Conservation (phyloP, 2,888 invertebrate genomes). For the Disparrhopalites patrizii region DNA sequence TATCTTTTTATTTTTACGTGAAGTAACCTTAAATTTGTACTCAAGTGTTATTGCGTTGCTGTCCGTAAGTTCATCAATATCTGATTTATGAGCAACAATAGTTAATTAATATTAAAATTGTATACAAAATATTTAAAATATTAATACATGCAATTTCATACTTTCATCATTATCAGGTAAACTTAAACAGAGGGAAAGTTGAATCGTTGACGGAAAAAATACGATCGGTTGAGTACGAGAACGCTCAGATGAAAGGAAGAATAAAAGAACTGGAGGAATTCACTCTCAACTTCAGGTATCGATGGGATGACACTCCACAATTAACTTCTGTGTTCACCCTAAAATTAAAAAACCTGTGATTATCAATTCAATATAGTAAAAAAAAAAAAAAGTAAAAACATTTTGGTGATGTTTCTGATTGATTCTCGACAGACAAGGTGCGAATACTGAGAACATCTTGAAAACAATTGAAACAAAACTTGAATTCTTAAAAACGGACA, state of each 20-base stretch:
- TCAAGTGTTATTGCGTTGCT: slow-evolving; percentile 11
- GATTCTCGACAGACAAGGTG: slow-evolving; percentile 9
- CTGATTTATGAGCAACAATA: not conserved
- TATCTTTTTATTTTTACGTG: not conserved
- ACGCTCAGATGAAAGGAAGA: slow-evolving; percentile 26
- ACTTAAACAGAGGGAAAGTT: slow-evolving; percentile 15
- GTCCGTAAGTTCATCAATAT: not conserved
- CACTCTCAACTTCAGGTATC: slow-evolving; percentile 8
- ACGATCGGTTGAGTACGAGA: slow-evolving; percentile 21
- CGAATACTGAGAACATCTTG: slow-evolving; percentile 16
- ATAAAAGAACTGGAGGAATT: slow-evolving; percentile 17
- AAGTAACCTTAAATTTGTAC: not conserved
- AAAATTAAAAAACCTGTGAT: not conserved
- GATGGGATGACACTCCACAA: not conserved
- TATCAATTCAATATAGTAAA: slow-evolving; percentile 5
- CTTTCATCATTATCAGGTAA: too few relatives aligned
- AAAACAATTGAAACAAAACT: slow-evolving; percentile 24
- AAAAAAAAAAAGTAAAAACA: not conserved
- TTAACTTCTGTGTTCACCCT: not conserved
- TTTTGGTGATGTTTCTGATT: not conserved
- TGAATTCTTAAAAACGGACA: slow-evolving; percentile 12
- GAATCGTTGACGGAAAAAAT: slow-evolving; percentile 19
- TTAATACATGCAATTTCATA: too few relatives aligned
- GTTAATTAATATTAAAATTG: slow-evolving; percentile 3
- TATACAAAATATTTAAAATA: too few relatives aligned